These are phyloP conservation scores for Lichenostomus cassidix DNA, from an alignment of 2,113 vertebrate species.

Conservation along the genomic window DNA sequence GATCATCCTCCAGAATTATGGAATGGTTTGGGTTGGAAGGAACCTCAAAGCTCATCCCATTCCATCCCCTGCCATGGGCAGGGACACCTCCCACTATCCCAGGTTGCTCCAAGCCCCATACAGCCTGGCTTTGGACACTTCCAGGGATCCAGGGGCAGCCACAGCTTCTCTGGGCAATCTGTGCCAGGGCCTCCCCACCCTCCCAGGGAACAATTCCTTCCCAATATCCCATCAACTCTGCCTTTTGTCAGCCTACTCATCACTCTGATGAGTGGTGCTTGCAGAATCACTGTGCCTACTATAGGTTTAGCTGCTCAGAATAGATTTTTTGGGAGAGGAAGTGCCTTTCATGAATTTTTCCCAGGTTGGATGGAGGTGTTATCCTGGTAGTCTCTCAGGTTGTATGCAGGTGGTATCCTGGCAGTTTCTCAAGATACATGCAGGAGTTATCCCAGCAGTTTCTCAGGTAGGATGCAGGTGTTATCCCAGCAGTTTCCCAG, in stretches of 20 bases:
- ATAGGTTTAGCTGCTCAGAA: neutral
- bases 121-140: accelerated
- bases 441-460: no score
- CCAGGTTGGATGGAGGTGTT: no score
- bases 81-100: accelerated
- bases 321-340: no score
- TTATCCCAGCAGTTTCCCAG: neutral
- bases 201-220: accelerated
- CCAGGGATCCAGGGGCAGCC: neutral
- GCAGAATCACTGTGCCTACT: neutral
- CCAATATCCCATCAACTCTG: neutral
- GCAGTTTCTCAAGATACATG: no score
- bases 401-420: no score
- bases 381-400: no score
- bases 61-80: neutral
- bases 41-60: neutral
- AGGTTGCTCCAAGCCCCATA: accelerated
- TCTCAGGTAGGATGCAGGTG: no score
- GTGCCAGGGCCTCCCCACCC: neutral
- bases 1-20: neutral
- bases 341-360: no score
- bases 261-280: neutral
- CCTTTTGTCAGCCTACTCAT: neutral
- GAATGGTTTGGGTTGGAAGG: neutral
- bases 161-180: neutral